Evolutionary conservation across 1,140 invertebrate genomes (phyloP).

Genomic region (Anadara kagoshimensis): DNA sequence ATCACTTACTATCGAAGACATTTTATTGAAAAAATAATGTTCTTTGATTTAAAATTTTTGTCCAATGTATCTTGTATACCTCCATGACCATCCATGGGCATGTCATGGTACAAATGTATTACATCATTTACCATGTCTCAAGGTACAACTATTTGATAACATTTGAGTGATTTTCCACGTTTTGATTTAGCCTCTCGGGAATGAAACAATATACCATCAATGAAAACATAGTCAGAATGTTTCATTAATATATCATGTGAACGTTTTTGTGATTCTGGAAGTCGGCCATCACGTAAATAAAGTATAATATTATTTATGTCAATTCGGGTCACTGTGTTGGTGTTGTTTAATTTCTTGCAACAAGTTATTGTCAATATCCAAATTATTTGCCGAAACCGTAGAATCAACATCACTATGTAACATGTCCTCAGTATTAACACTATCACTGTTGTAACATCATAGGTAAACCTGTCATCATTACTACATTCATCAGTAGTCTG

Average conservation of each 20-base stretch:
- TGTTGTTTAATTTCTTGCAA: no score
- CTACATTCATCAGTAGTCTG: no score
- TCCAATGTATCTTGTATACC: constrained; percentile 13
- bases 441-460: no score
- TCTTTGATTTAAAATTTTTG: no score
- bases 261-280: constrained; percentile 8
- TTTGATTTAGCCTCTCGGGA: constrained; percentile 18
- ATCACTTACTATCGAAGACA: no score
- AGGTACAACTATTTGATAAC: constrained; percentile 14
- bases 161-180: constrained; percentile 11
- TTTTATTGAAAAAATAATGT: constrained; percentile 19
- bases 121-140: not conserved
- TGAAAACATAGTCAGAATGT: constrained; percentile 18
- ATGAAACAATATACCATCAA: constrained; percentile 30
- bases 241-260: constrained; percentile 13
- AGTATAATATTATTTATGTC: no score
- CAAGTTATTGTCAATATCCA: no score
- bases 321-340: no score
- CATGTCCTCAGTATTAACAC: no score
- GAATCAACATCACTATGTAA: no score
- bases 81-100: constrained; percentile 20
- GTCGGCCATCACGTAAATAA: constrained; percentile 2
- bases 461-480: no score
- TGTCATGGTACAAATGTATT: constrained; percentile 28
- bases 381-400: no score